Percentiles rank a stretch among this genome's conserved stretches.
Conservation (phyloP, 2,888 invertebrate genomes). For the Bugulina stolonifera region DNA sequence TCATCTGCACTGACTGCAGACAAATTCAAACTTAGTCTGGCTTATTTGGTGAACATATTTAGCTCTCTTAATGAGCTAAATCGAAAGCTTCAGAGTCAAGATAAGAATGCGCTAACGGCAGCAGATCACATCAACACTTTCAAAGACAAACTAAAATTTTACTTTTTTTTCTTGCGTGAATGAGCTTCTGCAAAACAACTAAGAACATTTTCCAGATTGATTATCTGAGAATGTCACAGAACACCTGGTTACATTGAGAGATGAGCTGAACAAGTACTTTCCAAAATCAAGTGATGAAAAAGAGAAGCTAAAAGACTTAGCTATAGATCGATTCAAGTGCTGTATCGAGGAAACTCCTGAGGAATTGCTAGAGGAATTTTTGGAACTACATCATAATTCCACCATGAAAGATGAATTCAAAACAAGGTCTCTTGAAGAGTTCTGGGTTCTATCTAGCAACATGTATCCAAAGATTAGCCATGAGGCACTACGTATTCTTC, state of each 20-base stretch:
- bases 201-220: too few species aligned
- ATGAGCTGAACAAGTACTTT: too few species aligned
- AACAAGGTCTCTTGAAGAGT: background rate
- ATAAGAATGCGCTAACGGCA: conserved; percentile 18
- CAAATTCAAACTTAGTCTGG: background rate
- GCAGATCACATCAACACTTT: conserved; percentile 10
- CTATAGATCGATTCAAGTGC: conserved; percentile 11
- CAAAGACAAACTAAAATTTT: conserved; percentile 19
- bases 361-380: conserved; percentile 18
- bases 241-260: too few species aligned
- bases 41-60: conserved; percentile 15
- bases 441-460: background rate
- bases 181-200: conserved; percentile 10
- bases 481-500: background rate
- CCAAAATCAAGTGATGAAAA: background rate
- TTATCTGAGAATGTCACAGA: conserved; percentile 1
- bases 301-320: background rate
- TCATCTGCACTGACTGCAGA: background rate
- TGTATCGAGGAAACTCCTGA: conserved; percentile 5
- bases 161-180: conserved; percentile 13
- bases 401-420: too few species aligned
- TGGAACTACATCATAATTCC: too few species aligned
- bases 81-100: background rate
- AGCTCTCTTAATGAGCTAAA: conserved; percentile 17
- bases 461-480: conserved; percentile 4